phyloP scores from a whole-genome alignment of 2,888 invertebrate genomes.

The Pristionchus arcanus region DNA sequence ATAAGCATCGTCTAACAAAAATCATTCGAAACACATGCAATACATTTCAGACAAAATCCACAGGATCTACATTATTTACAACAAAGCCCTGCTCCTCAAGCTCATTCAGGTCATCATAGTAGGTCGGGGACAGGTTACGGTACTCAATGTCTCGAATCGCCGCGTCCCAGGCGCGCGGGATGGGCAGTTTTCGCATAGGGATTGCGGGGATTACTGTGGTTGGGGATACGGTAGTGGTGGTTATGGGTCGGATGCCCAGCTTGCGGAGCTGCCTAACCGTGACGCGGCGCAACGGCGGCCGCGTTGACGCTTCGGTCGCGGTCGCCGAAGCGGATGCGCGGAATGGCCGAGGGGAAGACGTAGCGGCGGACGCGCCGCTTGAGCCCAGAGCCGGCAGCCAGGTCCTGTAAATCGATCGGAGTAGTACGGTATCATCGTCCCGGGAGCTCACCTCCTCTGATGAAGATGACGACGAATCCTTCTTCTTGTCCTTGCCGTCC shows the following conservation, averaged over 20 bases:
- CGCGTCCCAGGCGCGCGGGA: conserved; percentile 38
- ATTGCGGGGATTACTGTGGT: not conserved
- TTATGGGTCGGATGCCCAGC: conserved; percentile 24
- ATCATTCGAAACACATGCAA: not conserved
- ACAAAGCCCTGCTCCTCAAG: conserved; percentile 46
- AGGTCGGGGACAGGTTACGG: conserved; percentile 44
- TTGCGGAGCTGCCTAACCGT: not conserved
- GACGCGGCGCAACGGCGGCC: conserved; percentile 24
- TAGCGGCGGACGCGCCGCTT: conserved; percentile 41
- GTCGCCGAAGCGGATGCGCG: conserved; percentile 26
- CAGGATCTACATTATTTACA: conserved; percentile 32
- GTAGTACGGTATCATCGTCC: not conserved
- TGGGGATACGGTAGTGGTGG: not conserved
- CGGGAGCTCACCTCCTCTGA: not conserved
- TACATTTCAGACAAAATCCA: not conserved
- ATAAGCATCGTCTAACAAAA: conserved; percentile 8
- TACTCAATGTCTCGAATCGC: conserved; percentile 43
- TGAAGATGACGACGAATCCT: not conserved
- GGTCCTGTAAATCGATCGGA: conserved; percentile 42
- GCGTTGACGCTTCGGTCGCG: not conserved
- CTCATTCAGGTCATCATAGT: conserved; percentile 49
- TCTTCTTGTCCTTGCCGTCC: not conserved
- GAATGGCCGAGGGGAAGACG: conserved; percentile 51
- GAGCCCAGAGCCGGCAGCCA: not conserved
- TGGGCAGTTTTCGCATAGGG: not conserved